Evolutionary conservation across 2,113 vertebrate genomes (phyloP).

Genomic region (Neoarius graeffei): DNA sequence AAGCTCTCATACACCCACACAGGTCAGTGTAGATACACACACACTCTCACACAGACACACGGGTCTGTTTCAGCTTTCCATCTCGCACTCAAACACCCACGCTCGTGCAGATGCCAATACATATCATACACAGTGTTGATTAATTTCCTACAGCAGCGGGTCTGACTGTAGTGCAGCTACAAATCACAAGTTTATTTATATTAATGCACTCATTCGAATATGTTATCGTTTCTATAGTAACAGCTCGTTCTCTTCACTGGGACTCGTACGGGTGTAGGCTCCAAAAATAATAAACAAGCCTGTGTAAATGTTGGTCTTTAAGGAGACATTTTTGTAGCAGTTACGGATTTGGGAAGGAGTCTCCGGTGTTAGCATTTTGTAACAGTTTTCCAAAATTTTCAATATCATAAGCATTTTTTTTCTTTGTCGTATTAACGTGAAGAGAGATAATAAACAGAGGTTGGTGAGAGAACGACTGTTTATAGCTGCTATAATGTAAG

Average conservation of each 20-base stretch:
- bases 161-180: background rate
- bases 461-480: too few species aligned
- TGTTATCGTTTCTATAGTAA: background rate
- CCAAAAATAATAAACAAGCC: too few species aligned
- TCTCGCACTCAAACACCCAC: background rate
- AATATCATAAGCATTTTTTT: too few species aligned
- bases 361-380: background rate
- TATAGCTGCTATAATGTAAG: too few species aligned
- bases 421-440: too few species aligned
- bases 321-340: background rate
- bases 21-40: background rate
- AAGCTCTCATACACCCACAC: constrained; percentile 5
- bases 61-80: background rate
- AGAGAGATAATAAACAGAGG: too few species aligned
- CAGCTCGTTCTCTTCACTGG: background rate
- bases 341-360: background rate
- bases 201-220: background rate
- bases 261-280: too few species aligned
- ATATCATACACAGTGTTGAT: background rate
- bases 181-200: background rate
- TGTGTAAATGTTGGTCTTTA: too few species aligned
- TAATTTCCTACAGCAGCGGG: background rate
- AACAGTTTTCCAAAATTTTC: background rate
- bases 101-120: background rate
- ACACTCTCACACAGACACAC: background rate